Evolutionary conservation across 2,888 invertebrate species (phyloP), one percentile per base, ranked within the genome.

Genomic region (Habrosyne pyritoides): DNA sequence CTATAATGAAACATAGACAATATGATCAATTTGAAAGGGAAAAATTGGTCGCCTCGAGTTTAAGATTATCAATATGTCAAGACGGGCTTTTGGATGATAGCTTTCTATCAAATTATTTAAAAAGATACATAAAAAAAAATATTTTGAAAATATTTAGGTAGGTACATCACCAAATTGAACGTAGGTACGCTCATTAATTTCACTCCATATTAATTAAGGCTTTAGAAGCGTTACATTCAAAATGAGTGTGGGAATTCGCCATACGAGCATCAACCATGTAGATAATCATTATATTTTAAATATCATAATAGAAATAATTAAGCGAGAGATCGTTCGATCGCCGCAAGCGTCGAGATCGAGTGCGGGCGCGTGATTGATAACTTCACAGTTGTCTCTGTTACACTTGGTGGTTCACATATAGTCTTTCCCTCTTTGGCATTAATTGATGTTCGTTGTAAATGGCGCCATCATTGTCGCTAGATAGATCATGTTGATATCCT

Each of bases 261-360:
- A 84, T 79, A 74, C 73, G 67, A 77, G 61, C 68, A 68, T 76
- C 73, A 83, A 77, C 73, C 77, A 59, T 70, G 59, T 64, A 79
- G 78, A 83, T 86, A 83, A 87, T 88, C 82, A 87, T 87, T 84
- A 89, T 84, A 84, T 82, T 88, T 87, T 85, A 86, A 88, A 89
- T 89, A 91, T 89, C 86, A 91, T 91, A 92, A 91, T 92, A 91
- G 87, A 91, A 91, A 91, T 91, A 91, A 92, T 91, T 89, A 91
- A 87, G 84, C 82, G 66, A 70, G 81, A 83, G 85, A 90, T 88
- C 83, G 83, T 73, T 79, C 80, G 84, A 88, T 88, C 81, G 89
- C 91, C 86, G 73, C 81, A 61, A 81, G 91, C 91, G 75, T 75
- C 76, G 71, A 79, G 78, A 86, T 87, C 86, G 85, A 86, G 89